Percentiles rank a stretch among this genome's conserved stretches.
Conservation (phyloP, 2,797 vertebrate genomes). For the Lagodon rhomboides region DNA sequence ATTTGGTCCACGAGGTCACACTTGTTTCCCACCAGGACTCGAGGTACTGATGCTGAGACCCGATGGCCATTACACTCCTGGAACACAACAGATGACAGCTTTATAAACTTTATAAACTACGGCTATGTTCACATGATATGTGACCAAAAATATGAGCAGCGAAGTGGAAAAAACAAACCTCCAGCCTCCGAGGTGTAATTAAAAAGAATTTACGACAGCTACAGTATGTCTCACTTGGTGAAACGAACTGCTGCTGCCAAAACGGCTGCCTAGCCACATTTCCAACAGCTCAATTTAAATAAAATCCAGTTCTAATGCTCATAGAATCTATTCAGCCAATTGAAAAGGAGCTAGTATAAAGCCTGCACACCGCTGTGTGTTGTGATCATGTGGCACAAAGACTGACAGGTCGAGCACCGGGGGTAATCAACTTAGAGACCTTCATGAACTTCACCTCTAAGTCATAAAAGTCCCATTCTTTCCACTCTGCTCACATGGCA, state of each 20-base stretch:
- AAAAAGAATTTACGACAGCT: not conserved
- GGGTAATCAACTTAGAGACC: not conserved
- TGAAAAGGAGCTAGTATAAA: not conserved
- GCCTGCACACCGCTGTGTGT: not conserved
- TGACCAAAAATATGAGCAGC: not conserved
- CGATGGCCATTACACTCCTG: slow-evolving; percentile 97
- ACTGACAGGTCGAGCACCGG: not conserved
- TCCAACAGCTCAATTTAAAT: slow-evolving; percentile 8
- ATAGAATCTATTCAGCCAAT: not conserved
- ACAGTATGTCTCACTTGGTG: not conserved
- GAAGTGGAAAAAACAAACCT: not conserved
- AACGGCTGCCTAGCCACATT: slow-evolving; percentile 6
- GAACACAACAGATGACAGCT: slow-evolving; percentile 72
- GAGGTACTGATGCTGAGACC: slow-evolving; percentile 90
- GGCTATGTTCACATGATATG: not conserved
- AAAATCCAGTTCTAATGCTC: not conserved
- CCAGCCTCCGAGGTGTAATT: slow-evolving; percentile 4
- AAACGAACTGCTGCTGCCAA: not conserved
- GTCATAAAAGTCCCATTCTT: not conserved
- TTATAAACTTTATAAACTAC: not conserved
- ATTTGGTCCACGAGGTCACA: slow-evolving; percentile 96
- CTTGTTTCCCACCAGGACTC: slow-evolving; percentile 97
- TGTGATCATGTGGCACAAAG: not conserved
- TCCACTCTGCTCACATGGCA: not conserved
- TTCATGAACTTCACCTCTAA: not conserved